Base-by-base conservation (phyloP, 2,888 invertebrate genomes). In the Microdon myrmicae region DNA sequence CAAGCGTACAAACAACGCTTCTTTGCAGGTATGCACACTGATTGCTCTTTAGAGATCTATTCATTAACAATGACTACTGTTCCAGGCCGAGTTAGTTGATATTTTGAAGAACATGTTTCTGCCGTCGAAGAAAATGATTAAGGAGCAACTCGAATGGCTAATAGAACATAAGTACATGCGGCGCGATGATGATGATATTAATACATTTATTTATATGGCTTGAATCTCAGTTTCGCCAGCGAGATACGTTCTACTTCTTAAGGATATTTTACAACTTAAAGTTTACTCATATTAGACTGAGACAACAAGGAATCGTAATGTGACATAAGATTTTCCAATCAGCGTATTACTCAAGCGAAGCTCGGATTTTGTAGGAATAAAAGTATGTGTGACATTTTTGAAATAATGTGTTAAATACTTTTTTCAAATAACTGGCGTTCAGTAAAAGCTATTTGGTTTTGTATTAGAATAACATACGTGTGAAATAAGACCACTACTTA, bases 71-170 rank as follows among this genome's bases (percentile, higher is more conserved):
- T 41, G 10, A 5, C 25, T 59, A 14, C 14, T 41, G 9, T 80
- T 81, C 45, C 79, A 86, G 86, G 93, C 95, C 49, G 98, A 99
- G 83, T 84, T 99, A 55, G 91, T 99, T 10, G 98, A 99, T 82
- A 96, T 99, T 76, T 82, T 99, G 72, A 97, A 97, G 82, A 96
- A 97, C 78, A 97, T 99, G 96, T 99, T 99, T 85, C 83, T 98
- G 75, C 99, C 99, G 16, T 95, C 96, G 67, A 96, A 96, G 81
- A 97, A 98, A 82, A 94, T 99, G 91, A 98, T 99, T 72, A 99
- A 99, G 81, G 98, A 99, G 81, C 98, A 99, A 82, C 86, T 99
- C 43, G 99, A 99, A 81, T 99, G 98, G 98, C 87, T 99, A 31
- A 98, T 99, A 68, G 98, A 99, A 82, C 94, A 99, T 81, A 96